These are phyloP conservation scores for Molothrus ater DNA, from an alignment of 2,797 vertebrate species.

Conservation along the genomic window DNA sequence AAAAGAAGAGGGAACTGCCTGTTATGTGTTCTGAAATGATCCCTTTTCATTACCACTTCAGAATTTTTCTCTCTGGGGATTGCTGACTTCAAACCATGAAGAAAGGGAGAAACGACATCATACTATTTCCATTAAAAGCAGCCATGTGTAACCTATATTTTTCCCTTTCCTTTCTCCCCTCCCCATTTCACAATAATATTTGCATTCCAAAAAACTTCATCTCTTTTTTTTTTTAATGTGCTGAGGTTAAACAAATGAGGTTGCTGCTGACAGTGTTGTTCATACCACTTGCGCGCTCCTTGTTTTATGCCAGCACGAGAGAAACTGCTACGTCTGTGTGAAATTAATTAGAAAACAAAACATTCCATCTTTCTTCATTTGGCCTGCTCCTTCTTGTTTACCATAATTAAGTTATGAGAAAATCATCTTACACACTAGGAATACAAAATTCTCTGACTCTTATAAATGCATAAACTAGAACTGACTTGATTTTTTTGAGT, in stretches of 20 bases:
- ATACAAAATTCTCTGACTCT: not conserved
- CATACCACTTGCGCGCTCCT: constrained; percentile 23
- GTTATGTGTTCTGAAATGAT: constrained; percentile 70
- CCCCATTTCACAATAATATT: constrained; percentile 66
- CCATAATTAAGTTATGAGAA: constrained; percentile 28
- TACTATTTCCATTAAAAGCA: constrained; percentile 76
- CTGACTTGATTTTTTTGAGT: not conserved
- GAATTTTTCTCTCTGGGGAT: constrained; percentile 73
- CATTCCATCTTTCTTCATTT: constrained; percentile 52
- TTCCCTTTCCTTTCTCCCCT: not conserved
- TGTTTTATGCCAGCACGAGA: constrained; percentile 60
- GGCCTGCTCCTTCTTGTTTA: constrained; percentile 17
- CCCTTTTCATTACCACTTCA: constrained; percentile 72
- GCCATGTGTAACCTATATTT: constrained; percentile 66
- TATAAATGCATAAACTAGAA: not conserved
- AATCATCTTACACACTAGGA: not conserved
- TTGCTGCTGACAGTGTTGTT: constrained; percentile 32
- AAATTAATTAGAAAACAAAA: constrained; percentile 68
- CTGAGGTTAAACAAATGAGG: constrained; percentile 53
- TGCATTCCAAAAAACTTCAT: constrained; percentile 67
- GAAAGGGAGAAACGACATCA: constrained; percentile 67
- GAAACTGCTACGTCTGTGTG: constrained; percentile 54
- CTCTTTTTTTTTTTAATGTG: constrained; percentile 7
- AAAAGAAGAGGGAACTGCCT: constrained; percentile 68
- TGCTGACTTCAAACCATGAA: constrained; percentile 65